phyloP scores from a whole-genome alignment of 2,113 vertebrate genomes.

The Brevimyrus niger region DNA sequence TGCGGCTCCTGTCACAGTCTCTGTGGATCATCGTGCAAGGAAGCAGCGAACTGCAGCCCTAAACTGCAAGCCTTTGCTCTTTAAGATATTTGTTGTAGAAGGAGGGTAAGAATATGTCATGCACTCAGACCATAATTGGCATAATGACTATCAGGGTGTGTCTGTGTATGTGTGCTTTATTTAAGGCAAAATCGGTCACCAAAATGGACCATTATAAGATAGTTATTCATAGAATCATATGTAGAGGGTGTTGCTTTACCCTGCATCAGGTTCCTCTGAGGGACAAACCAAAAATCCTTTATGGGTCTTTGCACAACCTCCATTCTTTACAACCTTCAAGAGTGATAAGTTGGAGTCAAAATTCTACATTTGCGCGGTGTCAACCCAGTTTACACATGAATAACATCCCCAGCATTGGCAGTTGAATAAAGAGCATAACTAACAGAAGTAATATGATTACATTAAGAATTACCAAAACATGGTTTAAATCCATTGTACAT shows the following conservation, averaged over 20 bases:
- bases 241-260: not conserved
- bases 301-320: not conserved
- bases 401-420: not conserved
- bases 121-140: not conserved
- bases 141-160: not conserved
- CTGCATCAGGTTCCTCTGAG: not conserved
- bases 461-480: not conserved
- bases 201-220: not conserved
- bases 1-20: not conserved
- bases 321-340: not conserved
- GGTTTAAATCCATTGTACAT: not conserved
- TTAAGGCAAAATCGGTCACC: not conserved
- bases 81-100: not conserved
- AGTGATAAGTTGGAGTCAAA: not conserved
- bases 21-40: not conserved
- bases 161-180: not conserved
- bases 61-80: not conserved
- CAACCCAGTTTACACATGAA: not conserved
- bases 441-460: not conserved
- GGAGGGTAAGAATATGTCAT: not conserved
- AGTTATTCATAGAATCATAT: not conserved
- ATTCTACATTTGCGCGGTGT: not conserved
- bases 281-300: not conserved
- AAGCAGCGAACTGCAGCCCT: not conserved
- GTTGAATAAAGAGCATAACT: not conserved